Base-by-base conservation (phyloP, 2,888 invertebrate genomes). In the Anthophora plumipes region DNA sequence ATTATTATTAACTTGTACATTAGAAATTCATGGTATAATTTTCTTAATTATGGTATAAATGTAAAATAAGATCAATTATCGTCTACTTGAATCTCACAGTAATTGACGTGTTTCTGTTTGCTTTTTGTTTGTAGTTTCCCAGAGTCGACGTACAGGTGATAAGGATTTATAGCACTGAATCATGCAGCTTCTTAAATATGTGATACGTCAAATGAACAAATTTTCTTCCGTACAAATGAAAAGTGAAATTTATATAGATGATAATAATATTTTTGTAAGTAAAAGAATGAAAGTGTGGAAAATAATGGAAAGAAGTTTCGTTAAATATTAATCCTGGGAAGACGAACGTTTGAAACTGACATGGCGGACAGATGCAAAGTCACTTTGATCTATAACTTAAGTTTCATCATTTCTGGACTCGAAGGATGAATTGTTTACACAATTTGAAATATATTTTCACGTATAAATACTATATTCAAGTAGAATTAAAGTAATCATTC, bases 1-100 rank as follows among this genome's bases (percentile, higher is more conserved):
- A 5, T 8, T 14, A 57, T 69, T 48, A 67, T 59, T 46, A 59
- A 57, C 17, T 41, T 67, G 54, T n/a, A 25, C 22, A 7, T 46
- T 59, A 48, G 25, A 6, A 25, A 68, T 46, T 55, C 57, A 37
- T 9, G 31, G 43, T 11, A 6, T 5, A 46, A 68, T 31, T 59
- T 46, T 37, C 46, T 59, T 22, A 37, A 22, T 48, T 7, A 14
- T 25, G 5, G 17, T 11, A n/a, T 37, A 11, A 46, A 11, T 17
- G 37, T 17, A 7, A 48, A 17, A 48, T n/a, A 46, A 57, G 46
- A 55, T 1, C 31, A 43, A 52, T 31, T 25, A 41, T 25, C 17
- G 3, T 57, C 31, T 6, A 37, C 20, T 22, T 20, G 8, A 5
- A 37, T 37, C n/a, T 25, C 17, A 0, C 9, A 31, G 20, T 39